Percentiles rank a stretch among this genome's conserved stretches.
phyloP scores from a whole-genome alignment of 2,113 vertebrate species.

The Lutjanus erythropterus region DNA sequence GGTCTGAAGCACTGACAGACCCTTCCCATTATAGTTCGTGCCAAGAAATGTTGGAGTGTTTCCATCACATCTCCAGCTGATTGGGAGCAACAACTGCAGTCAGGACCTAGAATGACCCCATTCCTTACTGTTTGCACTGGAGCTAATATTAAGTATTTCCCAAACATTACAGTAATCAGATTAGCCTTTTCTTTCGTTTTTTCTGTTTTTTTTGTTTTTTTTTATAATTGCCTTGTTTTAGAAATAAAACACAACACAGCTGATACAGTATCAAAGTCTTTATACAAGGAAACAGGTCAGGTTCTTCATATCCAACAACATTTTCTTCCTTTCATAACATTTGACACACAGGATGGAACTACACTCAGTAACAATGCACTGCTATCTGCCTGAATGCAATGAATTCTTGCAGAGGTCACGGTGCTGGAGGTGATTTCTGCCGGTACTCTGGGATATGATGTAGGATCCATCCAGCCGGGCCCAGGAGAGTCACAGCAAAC shows the following conservation, averaged over 20 bases:
- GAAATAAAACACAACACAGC: conserved; percentile 19
- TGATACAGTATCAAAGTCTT: conserved; percentile 19
- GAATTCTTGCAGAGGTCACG: conserved; percentile 47
- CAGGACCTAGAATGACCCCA: conserved; percentile 14
- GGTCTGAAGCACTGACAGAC: conserved; percentile 16
- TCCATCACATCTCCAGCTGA: conserved; percentile 48
- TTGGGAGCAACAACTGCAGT: conserved; percentile 33
- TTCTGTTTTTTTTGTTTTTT: too few relatives aligned
- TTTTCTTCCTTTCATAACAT: not conserved
- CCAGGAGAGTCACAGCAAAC: conserved; percentile 84
- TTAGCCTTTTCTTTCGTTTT: too few relatives aligned
- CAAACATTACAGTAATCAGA: not conserved
- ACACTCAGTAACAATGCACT: not conserved
- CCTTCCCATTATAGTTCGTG: conserved; percentile 18
- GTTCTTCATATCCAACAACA: not conserved
- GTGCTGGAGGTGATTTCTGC: conserved; percentile 70
- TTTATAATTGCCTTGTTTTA: not conserved
- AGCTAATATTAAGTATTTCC: not conserved
- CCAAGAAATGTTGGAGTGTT: conserved; percentile 47
- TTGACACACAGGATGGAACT: not conserved
- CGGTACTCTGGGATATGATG: conserved; percentile 83
- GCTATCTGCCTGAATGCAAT: not conserved
- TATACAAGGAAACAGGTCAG: not conserved
- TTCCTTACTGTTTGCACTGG: not conserved
- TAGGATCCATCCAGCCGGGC: conserved; percentile 87